phyloP scores from a whole-genome alignment of 2,113 vertebrate genomes.

The Leptocoma aspasia region DNA sequence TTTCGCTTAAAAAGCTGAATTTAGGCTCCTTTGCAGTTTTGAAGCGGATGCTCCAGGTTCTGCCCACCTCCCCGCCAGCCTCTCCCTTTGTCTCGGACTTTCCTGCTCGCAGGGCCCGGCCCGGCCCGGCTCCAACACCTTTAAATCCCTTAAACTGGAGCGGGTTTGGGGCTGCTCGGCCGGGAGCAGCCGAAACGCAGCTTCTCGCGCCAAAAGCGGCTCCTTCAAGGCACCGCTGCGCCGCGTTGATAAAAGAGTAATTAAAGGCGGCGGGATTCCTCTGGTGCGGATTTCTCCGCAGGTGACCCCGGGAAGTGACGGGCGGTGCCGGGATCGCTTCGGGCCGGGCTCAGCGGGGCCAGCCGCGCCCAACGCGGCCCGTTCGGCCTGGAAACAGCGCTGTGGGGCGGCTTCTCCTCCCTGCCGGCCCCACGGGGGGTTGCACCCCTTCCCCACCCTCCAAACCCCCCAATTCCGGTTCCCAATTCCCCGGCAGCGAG shows the following conservation, averaged over 20 bases:
- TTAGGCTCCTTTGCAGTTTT: neutral
- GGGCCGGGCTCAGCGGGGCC: neutral
- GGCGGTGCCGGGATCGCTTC: neutral
- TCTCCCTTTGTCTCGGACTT: neutral
- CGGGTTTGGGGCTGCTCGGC: neutral
- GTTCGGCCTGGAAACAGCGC: neutral
- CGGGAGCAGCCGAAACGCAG: neutral
- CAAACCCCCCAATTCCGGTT: neutral
- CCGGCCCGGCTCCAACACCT: neutral
- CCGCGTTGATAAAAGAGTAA: constrained; percentile 6
- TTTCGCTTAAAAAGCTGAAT: neutral
- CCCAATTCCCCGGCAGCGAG: neutral
- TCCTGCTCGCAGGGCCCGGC: neutral
- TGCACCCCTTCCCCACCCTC: too few relatives aligned
- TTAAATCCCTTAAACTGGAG: neutral
- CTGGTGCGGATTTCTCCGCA: neutral
- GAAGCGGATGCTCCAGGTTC: neutral
- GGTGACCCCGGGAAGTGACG: neutral
- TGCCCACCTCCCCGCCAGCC: neutral
- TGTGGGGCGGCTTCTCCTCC: neutral
- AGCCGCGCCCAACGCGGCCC: neutral
- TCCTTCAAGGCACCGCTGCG: neutral
- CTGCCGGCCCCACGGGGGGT: neutral
- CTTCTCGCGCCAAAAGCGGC: neutral
- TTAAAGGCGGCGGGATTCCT: neutral